Percentiles rank a stretch among this genome's conserved stretches.
phyloP scores from a whole-genome alignment of 2,113 vertebrate species.

The Eclectus roratus region DNA sequence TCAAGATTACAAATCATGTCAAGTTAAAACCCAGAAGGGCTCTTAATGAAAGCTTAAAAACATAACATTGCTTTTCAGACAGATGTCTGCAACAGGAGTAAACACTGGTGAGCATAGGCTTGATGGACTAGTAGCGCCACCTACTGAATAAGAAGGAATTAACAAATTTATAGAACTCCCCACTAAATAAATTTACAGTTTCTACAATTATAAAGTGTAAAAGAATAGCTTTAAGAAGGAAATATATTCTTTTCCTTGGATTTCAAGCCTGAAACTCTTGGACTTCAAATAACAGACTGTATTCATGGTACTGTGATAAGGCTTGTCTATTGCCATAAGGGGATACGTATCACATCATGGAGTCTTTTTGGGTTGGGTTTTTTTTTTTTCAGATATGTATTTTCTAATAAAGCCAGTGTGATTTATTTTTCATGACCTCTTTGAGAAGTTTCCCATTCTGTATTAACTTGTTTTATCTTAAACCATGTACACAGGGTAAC shows the following conservation, averaged over 20 bases:
- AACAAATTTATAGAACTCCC: not conserved
- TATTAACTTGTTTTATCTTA: not conserved
- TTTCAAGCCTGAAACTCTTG: not conserved
- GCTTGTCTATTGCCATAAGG: not conserved
- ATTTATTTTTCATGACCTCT: not conserved
- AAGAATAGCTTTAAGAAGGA: not conserved
- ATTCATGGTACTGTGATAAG: not conserved
- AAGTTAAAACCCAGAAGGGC: not conserved
- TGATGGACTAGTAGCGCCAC: constrained; percentile 52
- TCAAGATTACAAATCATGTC: not conserved
- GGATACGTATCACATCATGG: rapidly evolving
- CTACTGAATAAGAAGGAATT: constrained; percentile 32
- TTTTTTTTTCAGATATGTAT: not conserved
- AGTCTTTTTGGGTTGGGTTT: not conserved
- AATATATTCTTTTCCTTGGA: not conserved
- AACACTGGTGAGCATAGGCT: not conserved
- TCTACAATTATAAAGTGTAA: not conserved
- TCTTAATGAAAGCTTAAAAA: not conserved
- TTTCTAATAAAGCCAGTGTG: not conserved
- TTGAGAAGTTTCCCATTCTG: not conserved
- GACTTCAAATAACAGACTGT: not conserved
- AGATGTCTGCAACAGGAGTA: rapidly evolving
- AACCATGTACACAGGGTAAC: not conserved
- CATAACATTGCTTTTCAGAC: not conserved
- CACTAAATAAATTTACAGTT: not conserved